Base-by-base conservation (phyloP, 1,140 invertebrate species). In the Venturia canescens region DNA sequence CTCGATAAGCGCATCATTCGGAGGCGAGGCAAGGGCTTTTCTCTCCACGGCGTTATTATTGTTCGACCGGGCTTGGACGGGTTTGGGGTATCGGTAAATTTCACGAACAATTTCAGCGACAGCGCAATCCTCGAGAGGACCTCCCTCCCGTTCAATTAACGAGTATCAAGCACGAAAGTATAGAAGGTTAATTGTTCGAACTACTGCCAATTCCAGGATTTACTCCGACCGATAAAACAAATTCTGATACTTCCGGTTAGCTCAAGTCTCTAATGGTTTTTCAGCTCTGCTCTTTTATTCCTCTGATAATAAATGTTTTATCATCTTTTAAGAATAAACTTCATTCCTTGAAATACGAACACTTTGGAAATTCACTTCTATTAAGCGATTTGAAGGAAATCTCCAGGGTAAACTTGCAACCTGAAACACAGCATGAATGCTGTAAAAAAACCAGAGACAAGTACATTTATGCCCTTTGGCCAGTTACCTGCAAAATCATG, bases 131-230 rank as follows among this genome's bases (percentile, higher is more conserved):
- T 21, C 50, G n/a, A 9, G 50, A 53, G 18, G 50, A 53, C 50
- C 5, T n/a, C n/a, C n/a, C n/a, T n/a, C n/a, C 11, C n/a, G 50
- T 53, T 53, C 50, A 53, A 53, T 53, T 53, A 53, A 53, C 50
- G 50, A 53, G n/a, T n/a, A 53, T 53, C 50, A 53, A 53, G 50
- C 50, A 53, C 50, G 50, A 53, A 53, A n/a, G 50, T n/a, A 53
- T 53, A 53, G 1, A 53, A 53, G 50, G 16, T 53, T 53, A n/a
- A 53, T 53, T 53, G 50, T 53, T 53, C 50, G 50, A 53, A 21
- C 50, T 53, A 53, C 16, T 53, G n/a, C 50, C 16, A 53, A 53
- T 53, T 21, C 11, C 18, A n/a, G 50, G 50, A 53, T 18, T n/a
- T 53, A 53, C 50, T 53, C n/a, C 2, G 1, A 53, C 50, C 50